These are phyloP conservation scores for Spheniscus mendiculus DNA, from an alignment of 2,113 vertebrate genomes.

Conservation along the genomic window DNA sequence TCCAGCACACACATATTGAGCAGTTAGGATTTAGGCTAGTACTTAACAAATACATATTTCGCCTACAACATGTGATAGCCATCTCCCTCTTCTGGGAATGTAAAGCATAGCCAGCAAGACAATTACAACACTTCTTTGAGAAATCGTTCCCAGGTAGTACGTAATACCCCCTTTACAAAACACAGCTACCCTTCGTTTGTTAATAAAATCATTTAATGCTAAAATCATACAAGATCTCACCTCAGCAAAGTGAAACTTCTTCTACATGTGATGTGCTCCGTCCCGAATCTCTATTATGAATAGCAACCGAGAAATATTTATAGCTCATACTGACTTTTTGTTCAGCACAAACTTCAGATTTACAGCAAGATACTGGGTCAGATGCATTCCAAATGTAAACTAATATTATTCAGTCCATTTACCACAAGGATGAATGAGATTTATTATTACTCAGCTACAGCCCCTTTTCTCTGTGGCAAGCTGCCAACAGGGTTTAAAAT, in stretches of 20 bases:
- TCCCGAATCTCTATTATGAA: constrained; percentile 5
- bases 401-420: neutral
- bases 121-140: neutral
- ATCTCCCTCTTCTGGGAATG: neutral
- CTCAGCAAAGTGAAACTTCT: neutral
- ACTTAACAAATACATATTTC: neutral
- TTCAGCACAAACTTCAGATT: constrained; percentile 12
- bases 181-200: neutral
- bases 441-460: neutral
- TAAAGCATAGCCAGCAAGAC: neutral
- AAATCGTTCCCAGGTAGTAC: neutral
- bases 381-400: neutral
- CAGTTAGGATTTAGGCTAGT: neutral
- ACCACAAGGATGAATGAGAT: constrained; percentile 31
- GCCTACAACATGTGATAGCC: neutral
- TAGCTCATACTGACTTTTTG: constrained; percentile 24
- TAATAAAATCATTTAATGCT: neutral
- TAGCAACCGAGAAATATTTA: constrained; percentile 23
- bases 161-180: neutral
- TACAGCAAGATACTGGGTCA: neutral
- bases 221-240: neutral
- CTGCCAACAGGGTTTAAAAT: neutral
- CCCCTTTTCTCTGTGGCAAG: neutral
- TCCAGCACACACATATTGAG: neutral
- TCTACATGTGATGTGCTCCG: neutral